These are phyloP conservation scores for Tupaia chinensis DNA, from an alignment of 2,113 vertebrate genomes.

Conservation along the genomic window DNA sequence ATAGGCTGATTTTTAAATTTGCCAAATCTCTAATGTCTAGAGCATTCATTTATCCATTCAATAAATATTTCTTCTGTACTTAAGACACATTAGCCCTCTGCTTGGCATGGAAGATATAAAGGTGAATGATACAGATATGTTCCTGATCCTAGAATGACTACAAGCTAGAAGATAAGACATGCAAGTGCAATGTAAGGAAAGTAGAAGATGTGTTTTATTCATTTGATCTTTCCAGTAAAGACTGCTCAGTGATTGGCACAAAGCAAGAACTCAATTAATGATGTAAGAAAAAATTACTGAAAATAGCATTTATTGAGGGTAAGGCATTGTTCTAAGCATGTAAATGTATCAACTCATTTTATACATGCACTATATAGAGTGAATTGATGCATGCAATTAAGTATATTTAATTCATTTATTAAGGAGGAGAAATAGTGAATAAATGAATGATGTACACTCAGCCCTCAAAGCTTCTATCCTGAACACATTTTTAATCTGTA, in stretches of 20 bases:
- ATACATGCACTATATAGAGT: not conserved
- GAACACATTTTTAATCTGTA: not conserved
- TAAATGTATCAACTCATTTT: not conserved
- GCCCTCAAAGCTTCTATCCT: not conserved
- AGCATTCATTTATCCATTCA: conserved; percentile 7
- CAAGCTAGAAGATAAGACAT: not conserved
- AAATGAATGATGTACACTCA: not conserved
- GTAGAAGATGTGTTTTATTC: not conserved
- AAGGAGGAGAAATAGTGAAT: conserved; percentile 30
- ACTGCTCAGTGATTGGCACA: not conserved
- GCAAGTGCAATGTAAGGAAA: not conserved
- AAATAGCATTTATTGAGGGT: not conserved
- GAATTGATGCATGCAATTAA: not conserved
- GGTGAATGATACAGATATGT: not conserved
- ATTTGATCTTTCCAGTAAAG: not conserved
- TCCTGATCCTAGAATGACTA: not conserved
- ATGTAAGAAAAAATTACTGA: not conserved
- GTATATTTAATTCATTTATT: conserved; percentile 7
- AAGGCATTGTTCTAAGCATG: not conserved
- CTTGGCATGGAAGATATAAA: not conserved
- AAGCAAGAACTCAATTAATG: not conserved
- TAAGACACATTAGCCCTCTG: not conserved
- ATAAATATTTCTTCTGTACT: not conserved
- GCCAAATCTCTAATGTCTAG: not conserved
- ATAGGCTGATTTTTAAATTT: not conserved